Evolutionary conservation across 2,113 vertebrate genomes (phyloP), one percentile per base, ranked within the genome.

Genomic region (Phalacrocorax aristotelis): DNA sequence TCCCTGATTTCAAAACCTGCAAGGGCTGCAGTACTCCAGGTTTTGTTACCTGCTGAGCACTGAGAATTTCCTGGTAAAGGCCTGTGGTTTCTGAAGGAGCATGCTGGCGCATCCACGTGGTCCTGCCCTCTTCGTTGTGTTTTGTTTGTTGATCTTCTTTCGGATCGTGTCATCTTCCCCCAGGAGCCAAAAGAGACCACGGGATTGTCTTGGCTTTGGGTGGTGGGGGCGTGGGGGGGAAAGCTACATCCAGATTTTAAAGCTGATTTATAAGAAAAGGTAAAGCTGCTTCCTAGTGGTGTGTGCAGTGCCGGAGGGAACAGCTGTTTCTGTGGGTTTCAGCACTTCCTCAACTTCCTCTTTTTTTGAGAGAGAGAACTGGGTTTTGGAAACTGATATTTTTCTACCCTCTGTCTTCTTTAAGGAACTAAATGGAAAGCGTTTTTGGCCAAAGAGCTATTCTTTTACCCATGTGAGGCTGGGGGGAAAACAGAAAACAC

Each of bases 31-130:
- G 87, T 96, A 85, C 51, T 89, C 36, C 72, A 95, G 80, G 55
- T 94, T 64, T 49, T 68, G 14, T 54, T 68, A 40, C n/a, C 9
- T 78, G 7, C 10, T 32, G 22, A 57, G 13, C 14, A 6, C 17
- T 89, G 20, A 23, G n/a, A n/a, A 51, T 76, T 34, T 71, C 21
- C 38, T 88, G 15, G 23, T 69, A 55, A 68, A 42, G 26, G 34
- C 62, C 36, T 34, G 21, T 64, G 54, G 6, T 58, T 90, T 78
- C 36, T 10, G 5, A 55, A 64, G n/a, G 14, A 44, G 29, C 2
- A 7, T 1, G 1, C 19, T 66, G 36, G 12, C 1, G 0, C 52
- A 36, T 66, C 23, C 32, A 72, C 1, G 18, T 0, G 0, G 10
- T n/a, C n/a, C 42, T 82, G 5, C 27, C 4, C 4, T 72, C 7